These are phyloP conservation scores for Mesopsocus fuscifrons DNA, from an alignment of 2,888 invertebrate species.

Conservation along the genomic window DNA sequence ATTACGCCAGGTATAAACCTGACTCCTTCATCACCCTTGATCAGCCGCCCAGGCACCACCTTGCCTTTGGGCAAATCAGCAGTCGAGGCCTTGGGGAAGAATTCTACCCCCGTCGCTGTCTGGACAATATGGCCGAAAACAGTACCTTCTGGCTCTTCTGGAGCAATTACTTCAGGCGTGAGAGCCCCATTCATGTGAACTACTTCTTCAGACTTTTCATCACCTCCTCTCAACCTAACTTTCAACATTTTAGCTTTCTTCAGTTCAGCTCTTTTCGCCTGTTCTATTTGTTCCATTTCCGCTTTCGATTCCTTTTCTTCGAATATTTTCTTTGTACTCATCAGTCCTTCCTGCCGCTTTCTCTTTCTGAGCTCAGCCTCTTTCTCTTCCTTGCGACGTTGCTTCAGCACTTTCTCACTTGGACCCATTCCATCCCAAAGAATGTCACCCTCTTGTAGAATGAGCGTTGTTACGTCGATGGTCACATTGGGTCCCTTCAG, in stretches of 20 bases:
- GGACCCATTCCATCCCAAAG: conserved; percentile 55
- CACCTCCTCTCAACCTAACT: conserved; percentile 26
- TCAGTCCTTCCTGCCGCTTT: conserved; percentile 42
- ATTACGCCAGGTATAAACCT: conserved; percentile 49
- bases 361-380: conserved; percentile 24
- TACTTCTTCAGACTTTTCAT: conserved; percentile 23
- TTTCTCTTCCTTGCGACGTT: conserved; percentile 26
- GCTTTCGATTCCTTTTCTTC: conserved; percentile 55
- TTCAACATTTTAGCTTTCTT: conserved; percentile 24
- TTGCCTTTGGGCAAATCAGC: conserved; percentile 33
- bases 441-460: conserved; percentile 30
- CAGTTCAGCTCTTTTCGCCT: conserved; percentile 25
- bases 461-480: conserved; percentile 42
- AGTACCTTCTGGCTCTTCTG: background rate
- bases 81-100: conserved; percentile 35
- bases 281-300: conserved; percentile 38
- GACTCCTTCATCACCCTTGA: conserved; percentile 37
- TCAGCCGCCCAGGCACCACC: conserved; percentile 38
- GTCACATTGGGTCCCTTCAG: conserved; percentile 58
- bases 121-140: conserved; percentile 49
- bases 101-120: conserved; percentile 41
- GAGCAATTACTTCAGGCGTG: background rate
- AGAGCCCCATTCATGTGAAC: conserved; percentile 4
- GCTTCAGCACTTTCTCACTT: conserved; percentile 33
- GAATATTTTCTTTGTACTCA: conserved; percentile 48